Evolutionary conservation across 2,113 vertebrate species (phyloP).

Genomic region (Jaculus jaculus): DNA sequence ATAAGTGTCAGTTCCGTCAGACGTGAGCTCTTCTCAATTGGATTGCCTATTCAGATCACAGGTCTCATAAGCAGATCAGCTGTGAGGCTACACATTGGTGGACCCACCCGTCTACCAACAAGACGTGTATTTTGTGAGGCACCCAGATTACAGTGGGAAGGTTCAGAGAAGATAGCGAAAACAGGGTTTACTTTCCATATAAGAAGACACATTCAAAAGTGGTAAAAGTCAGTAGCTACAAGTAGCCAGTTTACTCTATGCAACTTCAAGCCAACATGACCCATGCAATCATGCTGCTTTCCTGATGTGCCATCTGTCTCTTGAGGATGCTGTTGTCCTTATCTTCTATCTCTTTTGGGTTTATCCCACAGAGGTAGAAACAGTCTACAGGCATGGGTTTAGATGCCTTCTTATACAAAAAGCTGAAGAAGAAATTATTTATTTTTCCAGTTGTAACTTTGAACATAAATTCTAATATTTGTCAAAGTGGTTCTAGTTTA

Average conservation of each 20-base stretch:
- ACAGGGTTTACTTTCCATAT: not conserved
- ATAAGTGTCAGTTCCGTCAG: not conserved
- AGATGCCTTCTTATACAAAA: not conserved
- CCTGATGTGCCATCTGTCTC: accelerated
- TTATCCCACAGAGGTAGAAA: not conserved
- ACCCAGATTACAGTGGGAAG: not conserved
- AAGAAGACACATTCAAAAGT: not conserved
- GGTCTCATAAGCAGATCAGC: not conserved
- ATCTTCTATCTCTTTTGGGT: not conserved
- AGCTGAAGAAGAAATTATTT: not conserved
- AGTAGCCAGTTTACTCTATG: not conserved
- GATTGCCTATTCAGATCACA: not conserved
- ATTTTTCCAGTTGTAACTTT: not conserved
- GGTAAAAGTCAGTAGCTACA: not conserved
- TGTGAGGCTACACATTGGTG: accelerated
- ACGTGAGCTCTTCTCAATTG: not conserved
- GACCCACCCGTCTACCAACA: not conserved
- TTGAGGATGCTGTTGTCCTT: not conserved
- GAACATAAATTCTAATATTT: not conserved
- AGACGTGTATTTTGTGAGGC: not conserved
- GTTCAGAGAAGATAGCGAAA: not conserved
- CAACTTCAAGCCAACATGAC: not conserved
- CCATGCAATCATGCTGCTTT: not conserved
- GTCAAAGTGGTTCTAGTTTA: constrained; percentile 29
- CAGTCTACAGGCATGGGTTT: not conserved